These are phyloP conservation scores for Drosophila serrata DNA, from an alignment of 1,140 invertebrate species.

Conservation along the genomic window DNA sequence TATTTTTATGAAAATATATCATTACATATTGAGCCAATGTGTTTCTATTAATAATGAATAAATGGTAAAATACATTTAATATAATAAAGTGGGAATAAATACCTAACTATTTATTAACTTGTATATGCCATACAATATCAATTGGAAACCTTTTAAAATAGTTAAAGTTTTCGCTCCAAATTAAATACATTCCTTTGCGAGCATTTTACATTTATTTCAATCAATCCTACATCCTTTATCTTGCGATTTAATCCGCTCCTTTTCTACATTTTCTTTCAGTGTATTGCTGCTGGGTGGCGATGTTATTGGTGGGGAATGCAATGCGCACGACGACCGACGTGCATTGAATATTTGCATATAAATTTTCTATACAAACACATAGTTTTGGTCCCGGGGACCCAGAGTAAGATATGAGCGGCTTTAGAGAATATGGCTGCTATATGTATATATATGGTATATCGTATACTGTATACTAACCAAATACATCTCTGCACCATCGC, in stretches of 20 bases:
- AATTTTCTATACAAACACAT: slow-evolving; percentile 64
- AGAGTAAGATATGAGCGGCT: slow-evolving; percentile 34
- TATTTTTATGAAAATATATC: not conserved
- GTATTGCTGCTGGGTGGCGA: slow-evolving; percentile 19
- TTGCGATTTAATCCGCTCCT: not conserved
- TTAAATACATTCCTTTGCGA: not conserved
- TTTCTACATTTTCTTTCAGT: not conserved
- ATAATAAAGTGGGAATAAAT: not conserved
- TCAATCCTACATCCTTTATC: too few relatives aligned
- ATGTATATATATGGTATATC: not conserved
- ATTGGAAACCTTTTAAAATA: not conserved
- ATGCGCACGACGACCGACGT: slow-evolving; percentile 67
- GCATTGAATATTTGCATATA: slow-evolving; percentile 82
- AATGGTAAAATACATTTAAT: too few relatives aligned
- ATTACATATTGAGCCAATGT: not conserved
- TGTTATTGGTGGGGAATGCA: slow-evolving; percentile 56
- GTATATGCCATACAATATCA: not conserved
- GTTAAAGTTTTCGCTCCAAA: not conserved
- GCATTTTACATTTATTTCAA: not conserved
- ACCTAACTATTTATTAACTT: not conserved
- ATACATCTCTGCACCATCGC: slow-evolving; percentile 31
- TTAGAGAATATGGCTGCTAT: slow-evolving; percentile 46
- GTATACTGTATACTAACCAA: slow-evolving; percentile 12
- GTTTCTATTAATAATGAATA: too few relatives aligned
- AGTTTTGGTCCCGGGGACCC: slow-evolving; percentile 44